Base-by-base conservation (phyloP, 2,888 invertebrate genomes). In the Agrilus mali region DNA sequence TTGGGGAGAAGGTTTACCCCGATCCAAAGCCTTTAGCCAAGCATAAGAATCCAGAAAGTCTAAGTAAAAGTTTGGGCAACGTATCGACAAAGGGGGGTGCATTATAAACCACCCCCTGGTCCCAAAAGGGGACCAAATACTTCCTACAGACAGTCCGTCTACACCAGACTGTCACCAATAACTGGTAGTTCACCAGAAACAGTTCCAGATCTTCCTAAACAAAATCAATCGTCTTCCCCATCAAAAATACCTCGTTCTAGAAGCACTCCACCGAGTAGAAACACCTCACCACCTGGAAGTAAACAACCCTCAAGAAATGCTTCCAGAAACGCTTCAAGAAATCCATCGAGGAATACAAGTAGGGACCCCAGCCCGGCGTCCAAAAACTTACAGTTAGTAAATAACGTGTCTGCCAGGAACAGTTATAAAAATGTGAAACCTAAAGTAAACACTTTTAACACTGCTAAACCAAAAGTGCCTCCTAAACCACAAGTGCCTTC, bases 131-230 rank as follows among this genome's bases (percentile, higher is more conserved):
- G 37, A 8, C 35, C 10, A 10, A 32, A 53, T 50, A 27, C 27
- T 27, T 27, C 27, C 10, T 27, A 27, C 33, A 47, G 33, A 33
- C 40, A 33, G 3, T 20, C 38, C 8, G 47, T 45, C n/a, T 43
- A 52, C 38, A 17, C 41, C n/a, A 16, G 36, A 13, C 39, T 44
- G 14, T 42, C 45, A 33, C 43, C 44, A 3, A 45, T 40, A n/a
- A 46, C 38, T 35, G 38, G 43, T n/a, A 52, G 65, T 17, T 65
- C 65, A 17, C 66, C 66, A 27, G 65, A 65, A 27, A 50, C 53
- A 44, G 65, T 66, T 32, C 66, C 66, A 53, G 64, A 64, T n/a
- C 66, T 66, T 33, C 66, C 67, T 50, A 58, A 60, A 51, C 59
- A 56, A 50, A 57, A 64, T 55, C 55, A 58, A 17, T 53, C 59